These are phyloP conservation scores for Chiridota heheva DNA, from an alignment of 35 echinoderm and acorn worm species.

Conservation along the genomic window DNA sequence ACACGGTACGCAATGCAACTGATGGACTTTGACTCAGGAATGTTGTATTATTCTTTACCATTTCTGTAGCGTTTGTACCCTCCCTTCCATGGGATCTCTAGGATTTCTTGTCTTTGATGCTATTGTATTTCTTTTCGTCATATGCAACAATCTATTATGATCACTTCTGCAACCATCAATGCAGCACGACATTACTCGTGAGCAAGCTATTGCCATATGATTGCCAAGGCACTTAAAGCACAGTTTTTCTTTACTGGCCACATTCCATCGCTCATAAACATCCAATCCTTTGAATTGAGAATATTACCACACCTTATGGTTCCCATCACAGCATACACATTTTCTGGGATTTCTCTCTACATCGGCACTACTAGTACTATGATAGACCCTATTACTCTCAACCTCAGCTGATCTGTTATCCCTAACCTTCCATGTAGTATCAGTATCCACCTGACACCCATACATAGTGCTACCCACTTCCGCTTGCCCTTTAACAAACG, in stretches of 20 bases:
- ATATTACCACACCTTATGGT: conserved; percentile 2
- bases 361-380: neutral
- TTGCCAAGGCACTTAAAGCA: conserved; percentile 1
- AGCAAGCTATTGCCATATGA: neutral
- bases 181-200: conserved; percentile 4
- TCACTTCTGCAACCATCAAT: conserved; percentile 10
- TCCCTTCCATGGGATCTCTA: neutral
- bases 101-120: neutral
- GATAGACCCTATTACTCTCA: neutral
- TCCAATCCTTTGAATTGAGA: neutral
- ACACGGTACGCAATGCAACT: neutral
- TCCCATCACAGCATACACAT: conserved; percentile 3
- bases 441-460: conserved; percentile 19
- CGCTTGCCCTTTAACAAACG: conserved; percentile 43
- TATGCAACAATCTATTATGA: conserved; percentile 47
- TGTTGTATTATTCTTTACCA: neutral
- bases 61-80: neutral
- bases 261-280: conserved; percentile 4
- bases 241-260: conserved; percentile 11
- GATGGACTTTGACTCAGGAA: conserved; percentile 1
- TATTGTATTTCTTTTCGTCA: neutral
- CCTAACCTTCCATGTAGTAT: neutral
- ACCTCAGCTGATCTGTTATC: neutral
- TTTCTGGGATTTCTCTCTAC: neutral
- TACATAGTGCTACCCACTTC: conserved; percentile 48